Evolutionary conservation across 23 tunicate species (phyloP).

Genomic region (Styela clava): DNA sequence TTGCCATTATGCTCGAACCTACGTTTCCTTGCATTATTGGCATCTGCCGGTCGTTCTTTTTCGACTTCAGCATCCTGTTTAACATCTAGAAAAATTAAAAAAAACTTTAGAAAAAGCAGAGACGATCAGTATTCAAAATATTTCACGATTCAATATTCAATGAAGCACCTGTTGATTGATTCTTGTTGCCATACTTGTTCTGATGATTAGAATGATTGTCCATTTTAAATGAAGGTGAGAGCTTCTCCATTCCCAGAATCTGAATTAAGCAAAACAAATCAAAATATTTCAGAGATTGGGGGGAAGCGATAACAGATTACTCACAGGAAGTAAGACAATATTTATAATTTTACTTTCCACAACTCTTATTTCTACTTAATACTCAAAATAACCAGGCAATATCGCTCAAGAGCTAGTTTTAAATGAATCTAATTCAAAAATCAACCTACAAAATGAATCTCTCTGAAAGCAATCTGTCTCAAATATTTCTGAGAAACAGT

Average conservation of each 20-base stretch:
- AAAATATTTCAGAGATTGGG: too few relatives aligned
- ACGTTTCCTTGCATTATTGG: slow-evolving; percentile 39
- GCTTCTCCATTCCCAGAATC: slow-evolving; percentile 81
- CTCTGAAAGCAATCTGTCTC: slow-evolving; percentile 69
- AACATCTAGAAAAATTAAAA: neutral
- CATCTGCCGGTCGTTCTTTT: slow-evolving; percentile 15
- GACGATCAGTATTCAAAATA: neutral
- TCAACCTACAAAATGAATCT: slow-evolving; percentile 62
- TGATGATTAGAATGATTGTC: too few relatives aligned
- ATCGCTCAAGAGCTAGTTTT: too few relatives aligned
- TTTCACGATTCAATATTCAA: too few relatives aligned
- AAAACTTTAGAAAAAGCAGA: neutral
- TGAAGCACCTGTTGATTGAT: neutral
- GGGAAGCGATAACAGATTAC: too few relatives aligned
- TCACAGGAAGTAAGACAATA: too few relatives aligned
- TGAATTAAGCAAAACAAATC: slow-evolving; percentile 11
- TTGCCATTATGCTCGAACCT: slow-evolving; percentile 60
- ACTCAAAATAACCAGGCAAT: too few relatives aligned
- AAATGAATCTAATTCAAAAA: too few relatives aligned
- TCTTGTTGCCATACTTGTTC: neutral
- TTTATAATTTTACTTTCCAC: too few relatives aligned
- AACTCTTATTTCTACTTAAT: too few relatives aligned
- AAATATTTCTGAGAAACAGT: slow-evolving; percentile 52
- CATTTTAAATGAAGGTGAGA: slow-evolving; percentile 8
- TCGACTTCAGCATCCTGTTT: slow-evolving; percentile 17